These are phyloP conservation scores for Tridacna crocea DNA, from an alignment of 2,888 invertebrate genomes.

Conservation along the genomic window DNA sequence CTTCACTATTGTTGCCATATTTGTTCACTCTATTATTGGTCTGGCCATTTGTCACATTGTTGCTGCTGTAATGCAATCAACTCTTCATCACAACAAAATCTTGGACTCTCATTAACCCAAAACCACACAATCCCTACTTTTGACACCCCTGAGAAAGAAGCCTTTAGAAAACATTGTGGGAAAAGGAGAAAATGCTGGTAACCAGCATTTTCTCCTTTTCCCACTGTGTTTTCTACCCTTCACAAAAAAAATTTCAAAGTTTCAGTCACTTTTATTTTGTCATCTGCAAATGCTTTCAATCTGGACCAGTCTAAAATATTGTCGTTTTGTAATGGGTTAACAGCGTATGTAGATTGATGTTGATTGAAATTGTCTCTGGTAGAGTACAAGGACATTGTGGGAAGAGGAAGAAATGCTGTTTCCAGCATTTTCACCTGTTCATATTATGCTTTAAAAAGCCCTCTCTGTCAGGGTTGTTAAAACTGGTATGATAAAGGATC, in stretches of 20 bases:
- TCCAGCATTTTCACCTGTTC: too few species aligned
- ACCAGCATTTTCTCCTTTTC: neutral
- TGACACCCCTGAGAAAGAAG: neutral
- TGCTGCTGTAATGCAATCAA: conserved; percentile 19
- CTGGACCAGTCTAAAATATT: too few species aligned
- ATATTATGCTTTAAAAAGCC: too few species aligned
- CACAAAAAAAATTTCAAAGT: too few species aligned
- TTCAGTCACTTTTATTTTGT: too few species aligned
- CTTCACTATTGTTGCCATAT: conserved; percentile 6
- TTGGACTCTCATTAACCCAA: neutral
- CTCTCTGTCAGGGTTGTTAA: too few species aligned
- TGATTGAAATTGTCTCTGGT: too few species aligned
- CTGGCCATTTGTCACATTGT: conserved; percentile 18
- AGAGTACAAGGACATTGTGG: too few species aligned
- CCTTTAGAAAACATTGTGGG: neutral
- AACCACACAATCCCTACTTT: neutral
- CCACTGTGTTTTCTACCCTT: neutral
- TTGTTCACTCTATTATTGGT: conserved; percentile 19
- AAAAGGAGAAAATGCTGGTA: neutral
- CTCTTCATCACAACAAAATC: neutral
- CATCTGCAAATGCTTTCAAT: too few species aligned
- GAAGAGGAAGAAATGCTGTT: too few species aligned
- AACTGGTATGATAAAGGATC: too few species aligned
- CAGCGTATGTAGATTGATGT: too few species aligned
- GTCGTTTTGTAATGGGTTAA: neutral